Evolutionary conservation across 2,797 vertebrate species (phyloP).

Genomic region (Pyrocephalus nanus): DNA sequence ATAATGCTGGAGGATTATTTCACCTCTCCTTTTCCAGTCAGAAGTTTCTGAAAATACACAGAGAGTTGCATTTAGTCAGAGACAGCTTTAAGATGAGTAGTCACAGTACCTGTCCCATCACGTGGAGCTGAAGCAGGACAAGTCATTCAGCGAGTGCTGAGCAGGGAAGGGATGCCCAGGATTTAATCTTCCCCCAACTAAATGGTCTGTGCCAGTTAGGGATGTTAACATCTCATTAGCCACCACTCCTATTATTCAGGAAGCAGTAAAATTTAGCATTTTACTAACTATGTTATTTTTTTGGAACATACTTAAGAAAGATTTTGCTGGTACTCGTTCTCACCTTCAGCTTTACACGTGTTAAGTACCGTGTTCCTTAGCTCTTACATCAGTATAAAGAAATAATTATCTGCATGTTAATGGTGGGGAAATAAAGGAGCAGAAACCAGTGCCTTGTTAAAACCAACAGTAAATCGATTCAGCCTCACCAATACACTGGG

Average conservation of each 20-base stretch:
- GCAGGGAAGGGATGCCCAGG: not conserved
- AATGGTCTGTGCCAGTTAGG: not conserved
- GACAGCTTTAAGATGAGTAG: not conserved
- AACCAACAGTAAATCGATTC: not conserved
- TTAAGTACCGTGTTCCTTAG: not conserved
- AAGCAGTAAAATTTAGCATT: not conserved
- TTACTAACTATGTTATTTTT: not conserved
- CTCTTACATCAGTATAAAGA: not conserved
- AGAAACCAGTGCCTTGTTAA: not conserved
- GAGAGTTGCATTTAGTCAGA: not conserved
- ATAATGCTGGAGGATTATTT: not conserved
- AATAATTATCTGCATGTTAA: too few species aligned
- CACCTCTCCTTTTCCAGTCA: constrained; percentile 1
- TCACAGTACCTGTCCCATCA: not conserved
- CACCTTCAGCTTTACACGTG: not conserved
- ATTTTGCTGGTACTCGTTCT: not conserved
- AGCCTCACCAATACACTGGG: not conserved
- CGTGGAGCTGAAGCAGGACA: not conserved
- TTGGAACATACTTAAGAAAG: not conserved
- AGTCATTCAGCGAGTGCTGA: not conserved
- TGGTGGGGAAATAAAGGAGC: not conserved
- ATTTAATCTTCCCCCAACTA: not conserved
- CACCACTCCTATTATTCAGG: not conserved
- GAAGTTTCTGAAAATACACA: constrained; percentile 40
- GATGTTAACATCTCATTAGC: not conserved